Evolutionary conservation across 30 jellyfish, hydroid and myxozoan genomes (phyloP), one percentile per base, ranked within the genome.

Genomic region (Aurelia coerulea): DNA sequence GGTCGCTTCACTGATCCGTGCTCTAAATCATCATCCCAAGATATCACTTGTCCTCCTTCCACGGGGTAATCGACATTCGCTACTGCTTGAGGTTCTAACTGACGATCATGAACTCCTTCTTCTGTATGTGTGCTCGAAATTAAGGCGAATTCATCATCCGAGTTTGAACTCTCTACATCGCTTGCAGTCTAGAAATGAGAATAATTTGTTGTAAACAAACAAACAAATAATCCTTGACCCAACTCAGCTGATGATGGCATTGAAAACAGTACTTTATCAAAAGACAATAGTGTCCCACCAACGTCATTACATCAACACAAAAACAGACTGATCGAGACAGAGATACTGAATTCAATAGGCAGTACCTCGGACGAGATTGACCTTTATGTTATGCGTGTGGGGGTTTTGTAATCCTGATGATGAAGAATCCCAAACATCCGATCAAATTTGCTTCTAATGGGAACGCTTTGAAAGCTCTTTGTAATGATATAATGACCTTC

Each of bases 1-100:
- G 98, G 98, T 79, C 91, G 84, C 76, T 84, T 86, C 58, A 52
- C 89, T 18, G 97, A 84, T 60, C 89, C 98, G 84, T 75, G 73
- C 65, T 80, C 96, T 10, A 88, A 73, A 66, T 93, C 91, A 73
- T 88, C 95, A 41, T 79, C 88, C 98, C 98, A 91, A 56, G 94
- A 80, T 13, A 93, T 83, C 31, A 88, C 90, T 60, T 87, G 92
- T 13, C 93, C 97, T 10, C 97, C 97, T 54, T 82, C 86, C 19
- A 90, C 73, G 1, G 97, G 91, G 33, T 73, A 78, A 68, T 90
- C 97, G 0, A 86, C 86, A 63, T 62, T 54, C 19, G 95, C 73
- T 2, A 74, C 85, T 13, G 74, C 85, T 15, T 62, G 71, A 19
- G 75, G 75, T 51, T 74, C 75, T 53, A 78, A 15, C 37, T 16